These are phyloP conservation scores for Eretmocerus hayati DNA, from an alignment of 2,888 invertebrate genomes.

Conservation along the genomic window DNA sequence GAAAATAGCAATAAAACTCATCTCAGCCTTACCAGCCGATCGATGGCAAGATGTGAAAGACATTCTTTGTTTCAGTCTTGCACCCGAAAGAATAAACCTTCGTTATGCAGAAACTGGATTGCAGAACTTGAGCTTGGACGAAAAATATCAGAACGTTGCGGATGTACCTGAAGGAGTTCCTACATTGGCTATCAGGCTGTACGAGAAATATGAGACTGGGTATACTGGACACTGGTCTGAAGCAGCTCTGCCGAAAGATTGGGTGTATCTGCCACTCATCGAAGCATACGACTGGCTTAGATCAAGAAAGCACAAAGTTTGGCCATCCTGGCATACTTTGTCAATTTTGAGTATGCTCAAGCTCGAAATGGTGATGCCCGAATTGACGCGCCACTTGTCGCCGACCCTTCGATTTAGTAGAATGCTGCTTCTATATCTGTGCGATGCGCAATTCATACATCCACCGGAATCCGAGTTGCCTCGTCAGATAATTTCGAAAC, in stretches of 20 bases:
- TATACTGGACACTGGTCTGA: constrained; percentile 50
- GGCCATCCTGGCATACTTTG: constrained; percentile 25
- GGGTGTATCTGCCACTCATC: constrained; percentile 70
- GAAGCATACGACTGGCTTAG: constrained; percentile 55
- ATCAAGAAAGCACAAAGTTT: constrained; percentile 28
- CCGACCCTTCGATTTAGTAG: constrained; percentile 39
- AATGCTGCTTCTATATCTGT: constrained; percentile 37
- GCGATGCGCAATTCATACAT: constrained; percentile 34
- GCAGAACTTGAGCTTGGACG: constrained; percentile 5
- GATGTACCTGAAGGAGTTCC: not conserved
- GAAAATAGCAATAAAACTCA: constrained; percentile 38
- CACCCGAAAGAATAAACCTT: constrained; percentile 29
- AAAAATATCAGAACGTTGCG: constrained; percentile 3
- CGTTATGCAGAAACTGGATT: constrained; percentile 16
- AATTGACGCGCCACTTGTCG: constrained; percentile 34
- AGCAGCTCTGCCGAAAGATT: constrained; percentile 68
- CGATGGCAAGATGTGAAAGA: constrained; percentile 27
- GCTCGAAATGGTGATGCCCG: constrained; percentile 36
- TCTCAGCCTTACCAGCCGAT: constrained; percentile 39
- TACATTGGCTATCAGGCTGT: constrained; percentile 23
- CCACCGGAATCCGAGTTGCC: constrained; percentile 14
- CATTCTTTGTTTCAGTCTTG: constrained; percentile 33
- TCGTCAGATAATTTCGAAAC: constrained; percentile 5
- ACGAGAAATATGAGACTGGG: constrained; percentile 30
- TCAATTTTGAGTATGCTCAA: constrained; percentile 32